Percentiles rank a stretch among this genome's conserved stretches.
phyloP scores from a whole-genome alignment of 2,888 invertebrate species.

The Unio pictorum region DNA sequence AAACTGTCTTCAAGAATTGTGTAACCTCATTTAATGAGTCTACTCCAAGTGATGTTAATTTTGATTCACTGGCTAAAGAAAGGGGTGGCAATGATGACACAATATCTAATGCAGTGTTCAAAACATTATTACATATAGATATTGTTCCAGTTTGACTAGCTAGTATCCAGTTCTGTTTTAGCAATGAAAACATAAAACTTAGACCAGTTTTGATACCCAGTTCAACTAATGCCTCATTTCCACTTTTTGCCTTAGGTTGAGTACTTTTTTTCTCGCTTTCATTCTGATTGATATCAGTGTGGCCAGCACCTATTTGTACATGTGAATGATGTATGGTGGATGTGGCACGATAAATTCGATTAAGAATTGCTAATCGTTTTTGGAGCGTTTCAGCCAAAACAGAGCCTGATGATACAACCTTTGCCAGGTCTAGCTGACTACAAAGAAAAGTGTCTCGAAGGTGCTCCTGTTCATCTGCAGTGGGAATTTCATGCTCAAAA shows the following conservation, averaged over 20 bases:
- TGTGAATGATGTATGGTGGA: conserved; percentile 74
- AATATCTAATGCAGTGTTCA: conserved; percentile 76
- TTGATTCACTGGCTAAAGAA: conserved; percentile 77
- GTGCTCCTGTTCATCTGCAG: conserved; percentile 74
- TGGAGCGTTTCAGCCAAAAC: conserved; percentile 76
- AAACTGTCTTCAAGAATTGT: conserved; percentile 73
- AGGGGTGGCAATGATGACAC: conserved; percentile 76
- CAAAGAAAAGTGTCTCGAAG: conserved; percentile 74
- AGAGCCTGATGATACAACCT: conserved; percentile 75
- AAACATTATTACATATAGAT: conserved; percentile 76
- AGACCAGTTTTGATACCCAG: conserved; percentile 78
- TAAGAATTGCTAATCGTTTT: conserved; percentile 76
- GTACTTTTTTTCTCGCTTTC: conserved; percentile 12
- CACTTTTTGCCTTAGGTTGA: conserved; percentile 23
- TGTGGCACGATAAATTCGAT: conserved; percentile 77
- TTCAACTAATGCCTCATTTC: conserved; percentile 76
- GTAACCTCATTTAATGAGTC: conserved; percentile 76
- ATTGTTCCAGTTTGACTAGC: conserved; percentile 58
- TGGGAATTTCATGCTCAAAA: conserved; percentile 75
- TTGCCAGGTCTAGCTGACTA: conserved; percentile 75
- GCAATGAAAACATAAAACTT: conserved; percentile 76
- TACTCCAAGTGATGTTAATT: conserved; percentile 73
- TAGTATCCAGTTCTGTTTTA: conserved; percentile 76
- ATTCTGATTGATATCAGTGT: conserved; percentile 2
- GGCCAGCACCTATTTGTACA: not conserved